Base-by-base conservation (phyloP, 2,888 invertebrate genomes). In the Cryptophagus acutangulus region DNA sequence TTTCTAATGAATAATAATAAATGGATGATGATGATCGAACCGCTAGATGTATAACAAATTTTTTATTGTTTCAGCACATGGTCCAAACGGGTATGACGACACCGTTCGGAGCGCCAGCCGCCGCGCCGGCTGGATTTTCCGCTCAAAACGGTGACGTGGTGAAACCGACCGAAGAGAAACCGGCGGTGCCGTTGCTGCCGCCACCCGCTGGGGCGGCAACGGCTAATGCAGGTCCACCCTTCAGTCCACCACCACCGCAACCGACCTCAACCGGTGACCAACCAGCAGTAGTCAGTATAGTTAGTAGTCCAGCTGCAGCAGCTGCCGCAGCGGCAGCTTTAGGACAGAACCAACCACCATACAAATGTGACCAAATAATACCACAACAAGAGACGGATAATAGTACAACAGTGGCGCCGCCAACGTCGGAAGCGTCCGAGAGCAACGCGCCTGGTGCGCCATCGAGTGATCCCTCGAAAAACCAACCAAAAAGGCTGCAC, bases 401-500 rank as follows among this genome's bases (percentile, higher is more conserved):
- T 41, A 54, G 46, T 36, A 43, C 45, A 43, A 38, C 35, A 24
- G 52, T 49, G 33, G 52, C 52, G 29, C 35, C 49, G 26, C 40
- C 43, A 1, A 43, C 42, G 8, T 38, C 62, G 52, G 70, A 66
- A 53, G 70, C 33, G 71, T 75, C 35, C 71, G 74, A 26, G 3
- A 26, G 10, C 3, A 26, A 13, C 12, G 10, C n/a, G 9, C n/a
- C 4, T 26, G 26, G 58, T 73, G 62, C 66, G 54, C 63, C 57
- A 55, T 72, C 70, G 45, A 73, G 74, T 57, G 78, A 78, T 64
- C 71, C 77, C 54, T 70, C 77, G 55, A 79, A 81, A 71, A 76
- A 79, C 62, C 89, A 89, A 69, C 93, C 90, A 59, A 96, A 99
- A 73, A 80, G 99, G 67, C 81, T 99, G 60, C 97, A 99, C 73